Evolutionary conservation across 2,888 invertebrate species (phyloP), one percentile per base, ranked within the genome.

Genomic region (Drosophila mayaguana): DNA sequence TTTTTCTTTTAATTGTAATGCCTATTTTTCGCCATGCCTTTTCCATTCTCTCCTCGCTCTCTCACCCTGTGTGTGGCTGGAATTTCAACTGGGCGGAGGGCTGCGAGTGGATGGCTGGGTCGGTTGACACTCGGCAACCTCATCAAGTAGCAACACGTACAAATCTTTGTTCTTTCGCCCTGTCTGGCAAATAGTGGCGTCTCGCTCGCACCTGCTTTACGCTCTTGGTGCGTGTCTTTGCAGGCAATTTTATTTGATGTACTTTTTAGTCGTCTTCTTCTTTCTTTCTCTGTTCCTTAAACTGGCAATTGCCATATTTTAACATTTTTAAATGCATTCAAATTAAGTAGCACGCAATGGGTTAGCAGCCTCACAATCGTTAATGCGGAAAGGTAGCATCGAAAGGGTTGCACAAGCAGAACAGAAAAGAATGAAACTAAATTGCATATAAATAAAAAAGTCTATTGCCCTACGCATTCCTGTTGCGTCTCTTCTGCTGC

Each of bases 311-410:
- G 80, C 75, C 83, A 85, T 86, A 85, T 85, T 85, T 87, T 83
- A 80, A 74, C 83, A 87, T 83, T 86, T 87, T 86, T 86, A 82
- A 87, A 86, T 87, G 83, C 83, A 85, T 83, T 86, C 83, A 76
- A 83, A 87, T 80, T 83, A 81, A 75, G 83, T 65, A 76, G 71
- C 74, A 53, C 54, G 77, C 74, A 61, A 63, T 77, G 74, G 77
- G 53, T 66, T 64, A 40, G 75, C 63, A 11, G 32, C 25, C 20
- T 22, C 25, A 11, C 50, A 6, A 36, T 16, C 6, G 28, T 8
- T 53, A 53, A 63, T 48, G 70, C 28, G 57, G 62, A 32, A 53
- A 45, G 62, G 60, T 45, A 34, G 22, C 38, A 50, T 20, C 42
- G 34, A 74, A 83, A 78, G 87, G 85, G 87, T 84, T 84, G 70